phyloP scores from a whole-genome alignment of 2,888 invertebrate genomes.

The Hydroisotoma schaefferi region DNA sequence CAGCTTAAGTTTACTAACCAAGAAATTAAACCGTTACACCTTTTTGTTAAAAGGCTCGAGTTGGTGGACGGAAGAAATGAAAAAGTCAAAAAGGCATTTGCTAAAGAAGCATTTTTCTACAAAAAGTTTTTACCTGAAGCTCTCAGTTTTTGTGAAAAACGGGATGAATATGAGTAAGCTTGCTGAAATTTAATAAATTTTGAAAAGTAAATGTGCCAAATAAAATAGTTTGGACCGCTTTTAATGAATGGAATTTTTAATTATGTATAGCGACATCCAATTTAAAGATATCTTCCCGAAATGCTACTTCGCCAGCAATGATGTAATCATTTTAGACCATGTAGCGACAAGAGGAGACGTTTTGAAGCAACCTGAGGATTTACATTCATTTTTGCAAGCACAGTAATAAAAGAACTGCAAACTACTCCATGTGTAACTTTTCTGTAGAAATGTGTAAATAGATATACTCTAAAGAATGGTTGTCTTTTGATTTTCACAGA shows the following conservation, averaged over 20 bases:
- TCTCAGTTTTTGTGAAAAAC: background rate
- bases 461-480: background rate
- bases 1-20: conserved; percentile 8
- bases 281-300: conserved; percentile 11
- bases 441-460: background rate
- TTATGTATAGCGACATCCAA: background rate
- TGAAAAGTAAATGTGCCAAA: background rate
- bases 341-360: conserved; percentile 1
- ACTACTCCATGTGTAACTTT: background rate
- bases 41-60: conserved; percentile 13
- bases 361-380: conserved; percentile 1
- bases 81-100: conserved; percentile 2
- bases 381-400: conserved; percentile 12
- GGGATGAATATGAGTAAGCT: conserved; percentile 7
- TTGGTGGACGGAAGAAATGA: background rate
- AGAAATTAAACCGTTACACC: conserved; percentile 2
- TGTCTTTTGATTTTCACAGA: background rate
- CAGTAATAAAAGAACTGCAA: conserved; percentile 4
- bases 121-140: conserved; percentile 12
- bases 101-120: conserved; percentile 18
- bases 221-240: background rate
- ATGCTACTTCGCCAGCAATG: conserved; percentile 14
- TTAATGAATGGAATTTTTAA: background rate
- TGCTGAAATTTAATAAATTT: conserved; percentile 3
- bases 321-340: conserved; percentile 17